Evolutionary conservation across 2,888 invertebrate species (phyloP), one percentile per base, ranked within the genome.

Genomic region (Saturnia japonica): DNA sequence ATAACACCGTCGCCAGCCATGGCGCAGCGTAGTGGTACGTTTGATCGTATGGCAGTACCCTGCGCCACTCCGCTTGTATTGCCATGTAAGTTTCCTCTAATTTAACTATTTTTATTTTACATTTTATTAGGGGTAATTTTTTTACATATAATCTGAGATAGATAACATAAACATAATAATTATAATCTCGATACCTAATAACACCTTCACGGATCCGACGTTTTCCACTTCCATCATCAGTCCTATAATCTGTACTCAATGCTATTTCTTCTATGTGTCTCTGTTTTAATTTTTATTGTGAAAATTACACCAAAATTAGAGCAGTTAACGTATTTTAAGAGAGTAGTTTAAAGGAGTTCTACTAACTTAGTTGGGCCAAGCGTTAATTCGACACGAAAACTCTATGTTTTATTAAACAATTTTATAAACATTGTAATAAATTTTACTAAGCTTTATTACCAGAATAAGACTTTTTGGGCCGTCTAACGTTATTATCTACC

Each of bases 401-500:
- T 60, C 14, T 28, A 1, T 60, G 28, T 25, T 60, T 60, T 28
- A 60, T 12, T 60, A 60, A 60, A 28, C 25, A 9, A 57, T 57
- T 57, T 25, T 22, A 57, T 57, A 25, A 12, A 57, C 28, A 60
- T 14, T 60, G 57, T 12, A 28, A 60, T 60, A 60, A 25, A 60
- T 60, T 60, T 28, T 40, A 40, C 40, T 40, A 64, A 64, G 40
- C 34, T 11, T 64, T 64, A 60, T 64, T 64, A 40, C n/a, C 40
- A 40, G 64, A 64, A 64, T 64, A 64, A 40, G 64, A n/a, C 40
- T n/a, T 34, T 34, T 34, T 28, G 25, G 14, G 34, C 28, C 25
- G 60, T 28, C 60, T 60, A 60, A 60, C 60, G 16, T 60, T 60
- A 28, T 62, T 62, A 62, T 34, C 62, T 62, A 62, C 14, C 14